Base-by-base conservation (phyloP, 2,113 vertebrate species). In the Myotis davidii region DNA sequence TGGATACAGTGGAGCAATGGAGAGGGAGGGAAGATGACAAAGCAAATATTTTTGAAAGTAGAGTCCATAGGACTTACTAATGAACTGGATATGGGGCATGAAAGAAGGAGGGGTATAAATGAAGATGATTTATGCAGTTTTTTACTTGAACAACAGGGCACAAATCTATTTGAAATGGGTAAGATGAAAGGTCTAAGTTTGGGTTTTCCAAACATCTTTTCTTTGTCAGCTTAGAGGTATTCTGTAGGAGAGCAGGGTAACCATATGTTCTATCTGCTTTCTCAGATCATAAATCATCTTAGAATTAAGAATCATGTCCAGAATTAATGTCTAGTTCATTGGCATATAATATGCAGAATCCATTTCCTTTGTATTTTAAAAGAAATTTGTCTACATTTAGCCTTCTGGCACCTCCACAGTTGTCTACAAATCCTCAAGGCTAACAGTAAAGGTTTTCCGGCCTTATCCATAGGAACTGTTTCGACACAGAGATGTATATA, bases 211-310 rank as follows among this genome's bases (percentile, higher is more conserved):
- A 70, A 86, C 25, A 37, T 37, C 5, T 27, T 52, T 64, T 69
- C 72, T 87, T 78, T 34, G 39, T 87, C 54, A 96, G 3, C 25
- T 64, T 77, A 59, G 39, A 69, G 73, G 25, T 89, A 84, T 82
- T 96, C 64, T 52, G 8, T 83, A 94, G 45, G 78, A 76, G 3
- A 83, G 4, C 77, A 25, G 77, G 32, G 59, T 37, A 77, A 84
- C 23, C 42, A 83, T 23, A 20, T 45, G 37, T 48, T 72, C 37
- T 45, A n/a, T 82, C 78, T 18, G 29, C 17, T 72, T 84, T 78
- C 34, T 77, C 73, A 91, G 70, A 37, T 72, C 37, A 65, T 42
- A 92, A 52, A 82, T 76, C 34, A 91, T 85, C 74, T 88, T 91
- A 67, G 45, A 84, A 67, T 69, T 90, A 74, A 61, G 52, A 94